Percentiles rank a stretch among this genome's conserved stretches.
These are phyloP conservation scores for Notoglanidium macrostoma DNA, from an alignment of 2,797 vertebrate species.

Conservation along the genomic window DNA sequence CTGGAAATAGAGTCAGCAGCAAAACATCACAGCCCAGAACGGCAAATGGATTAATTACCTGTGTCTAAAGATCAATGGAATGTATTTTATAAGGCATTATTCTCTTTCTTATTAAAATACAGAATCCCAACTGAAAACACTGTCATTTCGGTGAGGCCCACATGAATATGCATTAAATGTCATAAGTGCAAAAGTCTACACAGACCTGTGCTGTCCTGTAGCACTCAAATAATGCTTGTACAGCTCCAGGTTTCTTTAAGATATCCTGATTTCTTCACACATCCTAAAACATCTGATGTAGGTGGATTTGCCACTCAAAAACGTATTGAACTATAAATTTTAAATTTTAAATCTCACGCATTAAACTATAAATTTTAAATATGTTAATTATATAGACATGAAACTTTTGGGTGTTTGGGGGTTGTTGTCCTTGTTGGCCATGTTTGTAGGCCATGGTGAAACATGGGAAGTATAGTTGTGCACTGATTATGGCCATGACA, in stretches of 20 bases:
- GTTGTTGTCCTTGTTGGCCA: no score
- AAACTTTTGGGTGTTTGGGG: no score
- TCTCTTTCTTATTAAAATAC: background rate
- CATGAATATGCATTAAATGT: slow-evolving; percentile 8
- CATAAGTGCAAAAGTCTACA: background rate
- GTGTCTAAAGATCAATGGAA: background rate
- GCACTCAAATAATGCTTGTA: background rate
- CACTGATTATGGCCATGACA: no score
- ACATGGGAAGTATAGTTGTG: no score
- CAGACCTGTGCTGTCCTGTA: background rate
- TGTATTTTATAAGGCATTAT: background rate
- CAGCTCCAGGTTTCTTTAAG: background rate
- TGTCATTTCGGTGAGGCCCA: background rate
- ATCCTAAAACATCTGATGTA: background rate
- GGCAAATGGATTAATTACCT: slow-evolving; percentile 10
- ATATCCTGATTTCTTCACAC: background rate
- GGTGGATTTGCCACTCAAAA: background rate
- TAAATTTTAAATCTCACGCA: background rate
- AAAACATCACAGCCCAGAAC: background rate
- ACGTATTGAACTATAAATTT: background rate
- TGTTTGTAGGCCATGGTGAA: no score
- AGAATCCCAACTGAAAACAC: background rate
- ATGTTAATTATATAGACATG: background rate
- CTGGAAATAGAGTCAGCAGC: background rate
- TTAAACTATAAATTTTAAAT: background rate